Base-by-base conservation (phyloP, 1,140 invertebrate genomes). In the Apis dorsata region DNA sequence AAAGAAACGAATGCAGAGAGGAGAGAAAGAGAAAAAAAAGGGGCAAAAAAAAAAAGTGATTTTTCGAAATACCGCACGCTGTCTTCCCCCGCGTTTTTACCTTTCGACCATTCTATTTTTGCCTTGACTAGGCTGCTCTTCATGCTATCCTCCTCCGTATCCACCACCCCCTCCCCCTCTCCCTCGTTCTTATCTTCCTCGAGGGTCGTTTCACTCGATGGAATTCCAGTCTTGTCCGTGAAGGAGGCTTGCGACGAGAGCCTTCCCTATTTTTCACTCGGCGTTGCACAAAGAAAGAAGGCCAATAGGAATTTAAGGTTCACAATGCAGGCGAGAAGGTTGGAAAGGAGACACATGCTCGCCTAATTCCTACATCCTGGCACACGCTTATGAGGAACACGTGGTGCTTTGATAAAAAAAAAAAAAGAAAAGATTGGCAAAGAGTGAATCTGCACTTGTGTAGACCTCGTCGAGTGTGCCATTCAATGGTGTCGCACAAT, bases 151-250 rank as follows among this genome's bases (percentile, higher is more conserved):
- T 34, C 34, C 34, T 44, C 34, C 34, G 28, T 34, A 34, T 34
- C 28, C 28, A 34, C 28, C 28, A n/a, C 44, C 12, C 44, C 44
- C 5, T n/a, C 13, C 66, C 5, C 10, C 44, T n/a, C 55, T 74
- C 12, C 17, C 4, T 51, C 68, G 59, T 71, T 77, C 75, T 87
- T 85, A 88, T 85, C 86, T 79, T 66, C 65, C 77, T 73, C 44
- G 57, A 83, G 71, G 66, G 59, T 80, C 72, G 83, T 87, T 87
- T 87, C 77, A n/a, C 59, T 49, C 72, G 60, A 81, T 86, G 82
- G 79, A 87, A 87, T 87, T 87, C 82, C 76, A 71, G 81, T 84
- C 77, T 79, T 78, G 73, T 79, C 21, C 51, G 44, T 53, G 81
- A 84, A 69, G 66, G 28, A 59, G 69, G 34, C 80, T 79, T n/a